Base-by-base conservation (phyloP, 1,140 invertebrate species). In the Papilio polytes region DNA sequence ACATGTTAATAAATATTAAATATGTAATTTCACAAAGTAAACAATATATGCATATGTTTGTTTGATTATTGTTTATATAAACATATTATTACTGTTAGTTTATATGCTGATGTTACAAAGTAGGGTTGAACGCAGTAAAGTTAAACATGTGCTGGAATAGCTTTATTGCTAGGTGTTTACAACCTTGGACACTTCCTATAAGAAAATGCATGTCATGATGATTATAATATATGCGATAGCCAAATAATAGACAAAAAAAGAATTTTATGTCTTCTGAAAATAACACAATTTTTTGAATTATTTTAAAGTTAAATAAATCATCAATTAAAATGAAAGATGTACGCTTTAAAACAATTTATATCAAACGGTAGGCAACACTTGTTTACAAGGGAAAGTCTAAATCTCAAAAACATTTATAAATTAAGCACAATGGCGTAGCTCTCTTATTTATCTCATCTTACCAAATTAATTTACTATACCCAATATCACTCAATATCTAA, bases 1-100 rank as follows among this genome's bases (percentile, higher is more conserved):
- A 70, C 63, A 70, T 36, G 63, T 70, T 70, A 70, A 70, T 70
- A 70, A 70, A 70, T 70, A 36, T 70, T 26, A n/a, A 20, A 36
- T 44, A 74, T 41, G 41, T 18, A 53, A 72, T 80, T 56, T 80
- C 18, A 12, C 4, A 1, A 41, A 13, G 70, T 73, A 44, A n/a
- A 44, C 36, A 76, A 20, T 31, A 46, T 46, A 12, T n/a, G 51
- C 18, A n/a, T n/a, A n/a, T n/a, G n/a, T n/a, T n/a, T n/a, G n/a
- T 78, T 79, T 18, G 3, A 70, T 26, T 70, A 41, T 44, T 66
- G 78, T 63, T 80, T 36, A 48, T 36, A 22, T 72, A 48, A 20
- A 51, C 20, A 46, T 72, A 56, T 7, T n/a, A n/a, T 56, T 56
- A 13, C 73, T 74, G 13, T 77, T 66, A n/a, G 36, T 26, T 36